Conservation (phyloP, 2,888 invertebrate species). For the Xestoiulus laeticollis region DNA sequence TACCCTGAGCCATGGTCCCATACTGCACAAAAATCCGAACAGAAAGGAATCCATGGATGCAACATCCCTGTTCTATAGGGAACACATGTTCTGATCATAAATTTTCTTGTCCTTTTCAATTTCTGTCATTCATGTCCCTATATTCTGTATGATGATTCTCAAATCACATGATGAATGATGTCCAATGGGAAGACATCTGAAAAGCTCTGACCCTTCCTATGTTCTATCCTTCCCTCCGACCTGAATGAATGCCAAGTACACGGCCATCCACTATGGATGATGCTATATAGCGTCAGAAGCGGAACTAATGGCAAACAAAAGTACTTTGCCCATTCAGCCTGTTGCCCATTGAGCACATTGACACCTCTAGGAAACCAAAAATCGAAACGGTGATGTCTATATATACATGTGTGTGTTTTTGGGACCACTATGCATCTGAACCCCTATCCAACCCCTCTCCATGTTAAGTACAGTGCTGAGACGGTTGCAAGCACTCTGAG, state of each 20-base stretch:
- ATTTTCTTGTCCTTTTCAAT: conserved; percentile 51
- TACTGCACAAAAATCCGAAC: neutral
- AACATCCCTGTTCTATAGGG: conserved; percentile 35
- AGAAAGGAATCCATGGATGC: conserved; percentile 24
- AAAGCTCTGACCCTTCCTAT: conserved; percentile 42
- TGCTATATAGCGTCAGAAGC: conserved; percentile 41
- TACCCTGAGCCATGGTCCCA: neutral
- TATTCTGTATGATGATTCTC: conserved; percentile 49
- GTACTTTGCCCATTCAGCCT: conserved; percentile 34
- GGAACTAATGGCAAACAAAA: conserved; percentile 45
- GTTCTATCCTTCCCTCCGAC: conserved; percentile 46
- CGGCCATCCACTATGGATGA: conserved; percentile 36
- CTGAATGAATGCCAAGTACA: conserved; percentile 45
- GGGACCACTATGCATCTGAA: neutral
- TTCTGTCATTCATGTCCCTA: conserved; percentile 42
- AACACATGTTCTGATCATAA: conserved; percentile 50
- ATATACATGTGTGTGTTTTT: neutral
- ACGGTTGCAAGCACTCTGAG: neutral
- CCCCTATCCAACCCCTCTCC: neutral
- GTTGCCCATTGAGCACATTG: conserved; percentile 48
- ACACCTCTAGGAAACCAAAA: conserved; percentile 27
- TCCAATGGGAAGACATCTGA: conserved; percentile 49
- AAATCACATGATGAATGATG: conserved; percentile 52
- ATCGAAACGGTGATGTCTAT: conserved; percentile 40
- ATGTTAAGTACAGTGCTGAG: neutral